phyloP scores from a whole-genome alignment of 2,888 invertebrate species.

The Synanthedon andrenaeformis region DNA sequence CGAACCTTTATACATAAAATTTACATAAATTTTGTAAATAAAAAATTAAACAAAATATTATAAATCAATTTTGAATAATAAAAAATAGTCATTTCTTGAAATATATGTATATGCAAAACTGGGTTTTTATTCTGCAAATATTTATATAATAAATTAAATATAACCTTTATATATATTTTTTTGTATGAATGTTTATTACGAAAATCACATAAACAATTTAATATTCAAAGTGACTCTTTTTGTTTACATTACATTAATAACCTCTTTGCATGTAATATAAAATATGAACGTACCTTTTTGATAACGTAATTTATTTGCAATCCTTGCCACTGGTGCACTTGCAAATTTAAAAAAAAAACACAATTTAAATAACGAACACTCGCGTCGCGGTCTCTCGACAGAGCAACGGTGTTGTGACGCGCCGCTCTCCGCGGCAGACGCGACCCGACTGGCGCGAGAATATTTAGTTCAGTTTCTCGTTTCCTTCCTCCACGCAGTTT shows the following conservation, averaged over 20 bases:
- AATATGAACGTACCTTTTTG: background rate
- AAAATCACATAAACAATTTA: background rate
- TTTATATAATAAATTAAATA: too few relatives aligned
- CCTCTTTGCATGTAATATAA: background rate
- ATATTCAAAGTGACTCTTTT: background rate
- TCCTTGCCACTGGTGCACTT: conserved; percentile 25
- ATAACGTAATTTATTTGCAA: background rate
- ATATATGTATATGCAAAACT: background rate
- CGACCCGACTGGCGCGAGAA: conserved; percentile 29
- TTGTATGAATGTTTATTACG: too few relatives aligned
- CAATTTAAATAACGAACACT: conserved; percentile 38
- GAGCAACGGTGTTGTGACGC: conserved; percentile 16
- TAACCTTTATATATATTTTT: too few relatives aligned
- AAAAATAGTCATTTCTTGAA: background rate
- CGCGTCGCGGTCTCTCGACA: conserved; percentile 28
- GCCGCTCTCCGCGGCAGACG: conserved; percentile 45
- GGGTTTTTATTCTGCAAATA: background rate
- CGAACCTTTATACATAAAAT: background rate
- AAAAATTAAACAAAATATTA: background rate
- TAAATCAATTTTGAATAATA: background rate
- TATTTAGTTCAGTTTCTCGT: background rate
- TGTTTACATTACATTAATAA: too few relatives aligned
- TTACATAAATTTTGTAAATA: background rate
- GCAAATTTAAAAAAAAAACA: conserved; percentile 30
- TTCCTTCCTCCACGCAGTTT: background rate